phyloP scores from a whole-genome alignment of 2,113 vertebrate species.

The Grantiella picta region DNA sequence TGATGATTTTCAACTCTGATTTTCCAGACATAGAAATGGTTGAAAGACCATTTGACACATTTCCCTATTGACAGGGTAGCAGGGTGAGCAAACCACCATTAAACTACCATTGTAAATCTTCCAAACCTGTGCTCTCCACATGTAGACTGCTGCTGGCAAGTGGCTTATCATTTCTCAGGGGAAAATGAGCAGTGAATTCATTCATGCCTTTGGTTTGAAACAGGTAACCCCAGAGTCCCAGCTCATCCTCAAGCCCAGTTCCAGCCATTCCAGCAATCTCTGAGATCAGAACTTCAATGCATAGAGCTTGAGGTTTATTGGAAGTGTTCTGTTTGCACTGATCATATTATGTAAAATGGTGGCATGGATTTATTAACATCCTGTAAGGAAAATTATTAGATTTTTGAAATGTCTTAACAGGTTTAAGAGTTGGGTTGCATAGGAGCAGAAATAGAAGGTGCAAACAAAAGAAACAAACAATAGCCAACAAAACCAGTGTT shows the following conservation, averaged over 20 bases:
- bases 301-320: background rate
- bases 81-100: background rate
- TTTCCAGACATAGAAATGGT: background rate
- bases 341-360: background rate
- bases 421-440: background rate
- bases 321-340: background rate
- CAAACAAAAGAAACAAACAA: background rate
- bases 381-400: background rate
- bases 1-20: background rate
- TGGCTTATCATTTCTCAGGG: background rate
- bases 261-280: background rate
- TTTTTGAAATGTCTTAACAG: background rate
- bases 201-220: background rate
- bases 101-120: background rate
- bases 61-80: background rate
- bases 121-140: background rate
- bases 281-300: fast-evolving
- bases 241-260: background rate
- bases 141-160: background rate
- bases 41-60: background rate
- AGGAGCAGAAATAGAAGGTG: background rate
- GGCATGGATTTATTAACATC: background rate
- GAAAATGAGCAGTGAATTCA: background rate
- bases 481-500: background rate
- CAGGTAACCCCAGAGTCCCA: too few relatives aligned